Conservation (phyloP, 2,888 invertebrate genomes). For the Cheiracanthium punctorium region DNA sequence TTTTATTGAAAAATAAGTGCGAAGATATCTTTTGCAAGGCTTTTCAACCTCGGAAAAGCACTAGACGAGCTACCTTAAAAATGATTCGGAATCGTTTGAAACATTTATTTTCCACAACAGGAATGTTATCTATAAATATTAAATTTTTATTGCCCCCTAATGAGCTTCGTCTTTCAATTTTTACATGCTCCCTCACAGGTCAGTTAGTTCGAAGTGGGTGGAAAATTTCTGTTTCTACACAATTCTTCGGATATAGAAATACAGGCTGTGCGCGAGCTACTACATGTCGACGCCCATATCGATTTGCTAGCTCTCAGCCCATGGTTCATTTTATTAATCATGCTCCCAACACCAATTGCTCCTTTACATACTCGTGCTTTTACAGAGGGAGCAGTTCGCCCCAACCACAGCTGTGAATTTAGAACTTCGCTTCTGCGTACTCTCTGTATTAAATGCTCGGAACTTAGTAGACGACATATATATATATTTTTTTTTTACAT, state of each 20-base stretch:
- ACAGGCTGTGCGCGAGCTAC: conserved; percentile 5
- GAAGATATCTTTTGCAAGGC: too few relatives aligned
- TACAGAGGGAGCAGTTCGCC: neutral
- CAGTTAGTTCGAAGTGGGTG: conserved; percentile 8
- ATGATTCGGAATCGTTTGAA: too few relatives aligned
- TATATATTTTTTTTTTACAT: neutral
- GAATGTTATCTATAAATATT: too few relatives aligned
- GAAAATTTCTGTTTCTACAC: conserved; percentile 11
- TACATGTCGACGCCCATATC: conserved; percentile 15
- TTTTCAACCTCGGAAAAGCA: too few relatives aligned
- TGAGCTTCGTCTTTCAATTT: neutral
- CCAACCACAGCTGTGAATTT: neutral
- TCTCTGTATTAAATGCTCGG: neutral
- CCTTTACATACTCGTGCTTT: conserved; percentile 10
- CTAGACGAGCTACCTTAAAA: too few relatives aligned
- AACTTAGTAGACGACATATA: neutral
- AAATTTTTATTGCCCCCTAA: too few relatives aligned
- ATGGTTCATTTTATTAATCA: conserved; percentile 15
- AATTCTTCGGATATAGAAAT: conserved; percentile 10
- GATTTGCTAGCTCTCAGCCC: conserved; percentile 13
- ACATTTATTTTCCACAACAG: too few relatives aligned
- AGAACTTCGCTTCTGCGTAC: neutral
- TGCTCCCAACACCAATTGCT: conserved; percentile 7
- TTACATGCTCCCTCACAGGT: neutral
- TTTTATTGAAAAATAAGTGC: too few relatives aligned